Conservation (phyloP, 2,113 vertebrate species). For the Macaca mulatta region DNA sequence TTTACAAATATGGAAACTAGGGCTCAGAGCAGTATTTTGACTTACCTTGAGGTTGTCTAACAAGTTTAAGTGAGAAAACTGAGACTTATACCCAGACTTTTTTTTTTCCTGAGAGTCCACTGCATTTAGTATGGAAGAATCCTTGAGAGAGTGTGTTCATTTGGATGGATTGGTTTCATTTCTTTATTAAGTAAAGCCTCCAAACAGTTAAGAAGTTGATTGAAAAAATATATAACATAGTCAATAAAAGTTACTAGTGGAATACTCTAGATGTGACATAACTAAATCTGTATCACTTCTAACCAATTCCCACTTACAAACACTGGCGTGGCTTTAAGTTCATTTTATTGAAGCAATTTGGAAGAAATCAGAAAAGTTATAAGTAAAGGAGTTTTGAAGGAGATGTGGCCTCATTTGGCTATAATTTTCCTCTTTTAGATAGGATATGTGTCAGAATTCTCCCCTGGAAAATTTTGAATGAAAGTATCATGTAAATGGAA, state of each 20-base stretch:
- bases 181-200: constrained; percentile 36
- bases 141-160: not conserved
- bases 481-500: constrained; percentile 31
- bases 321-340: constrained; percentile 55
- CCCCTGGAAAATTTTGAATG: constrained; percentile 26
- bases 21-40: not conserved
- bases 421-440: constrained; percentile 48
- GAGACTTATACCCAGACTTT: not conserved
- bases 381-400: constrained; percentile 71
- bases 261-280: constrained; percentile 53
- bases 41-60: not conserved
- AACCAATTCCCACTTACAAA: constrained; percentile 71
- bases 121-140: not conserved
- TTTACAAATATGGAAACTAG: not conserved
- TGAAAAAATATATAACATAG: constrained; percentile 54
- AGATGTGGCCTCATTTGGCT: constrained; percentile 43
- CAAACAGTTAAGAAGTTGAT: constrained; percentile 28
- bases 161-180: constrained; percentile 2
- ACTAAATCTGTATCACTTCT: constrained; percentile 60
- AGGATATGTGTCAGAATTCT: not conserved
- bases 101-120: not conserved
- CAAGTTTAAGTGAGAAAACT: not conserved
- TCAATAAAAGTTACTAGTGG: constrained; percentile 42
- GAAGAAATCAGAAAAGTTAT: constrained; percentile 71
- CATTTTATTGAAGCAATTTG: constrained; percentile 63